Conservation (phyloP, 2,888 invertebrate genomes). For the Oasisia sp. region DNA sequence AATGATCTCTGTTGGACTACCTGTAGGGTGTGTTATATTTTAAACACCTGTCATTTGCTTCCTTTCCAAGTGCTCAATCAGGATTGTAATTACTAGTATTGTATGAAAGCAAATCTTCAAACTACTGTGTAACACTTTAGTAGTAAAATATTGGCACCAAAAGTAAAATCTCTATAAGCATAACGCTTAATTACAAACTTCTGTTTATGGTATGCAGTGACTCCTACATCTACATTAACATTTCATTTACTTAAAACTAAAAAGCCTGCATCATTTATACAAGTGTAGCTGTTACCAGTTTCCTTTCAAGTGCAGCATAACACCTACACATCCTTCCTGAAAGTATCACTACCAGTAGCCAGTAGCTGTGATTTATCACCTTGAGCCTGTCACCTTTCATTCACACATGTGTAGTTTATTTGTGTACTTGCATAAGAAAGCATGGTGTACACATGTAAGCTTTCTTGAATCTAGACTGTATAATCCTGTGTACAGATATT, state of each 20-base stretch:
- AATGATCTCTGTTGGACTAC: too few relatives aligned
- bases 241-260: background rate
- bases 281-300: background rate
- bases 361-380: background rate
- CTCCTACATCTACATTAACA: background rate
- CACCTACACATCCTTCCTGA: background rate
- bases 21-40: too few relatives aligned
- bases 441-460: too few relatives aligned
- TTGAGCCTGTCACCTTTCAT: background rate
- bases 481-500: background rate
- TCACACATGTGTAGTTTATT: background rate
- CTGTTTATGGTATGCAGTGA: too few relatives aligned
- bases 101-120: background rate
- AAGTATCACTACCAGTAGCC: background rate
- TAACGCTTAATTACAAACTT: background rate
- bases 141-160: background rate
- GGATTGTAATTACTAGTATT: background rate
- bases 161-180: background rate
- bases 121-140: background rate
- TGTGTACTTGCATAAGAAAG: background rate
- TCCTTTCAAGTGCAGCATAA: background rate
- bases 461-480: background rate
- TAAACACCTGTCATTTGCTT: too few relatives aligned
- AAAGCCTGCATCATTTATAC: background rate
- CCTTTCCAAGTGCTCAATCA: too few relatives aligned